These are phyloP conservation scores for Pseudopodoces humilis DNA, from an alignment of 2,113 vertebrate genomes.

Conservation along the genomic window DNA sequence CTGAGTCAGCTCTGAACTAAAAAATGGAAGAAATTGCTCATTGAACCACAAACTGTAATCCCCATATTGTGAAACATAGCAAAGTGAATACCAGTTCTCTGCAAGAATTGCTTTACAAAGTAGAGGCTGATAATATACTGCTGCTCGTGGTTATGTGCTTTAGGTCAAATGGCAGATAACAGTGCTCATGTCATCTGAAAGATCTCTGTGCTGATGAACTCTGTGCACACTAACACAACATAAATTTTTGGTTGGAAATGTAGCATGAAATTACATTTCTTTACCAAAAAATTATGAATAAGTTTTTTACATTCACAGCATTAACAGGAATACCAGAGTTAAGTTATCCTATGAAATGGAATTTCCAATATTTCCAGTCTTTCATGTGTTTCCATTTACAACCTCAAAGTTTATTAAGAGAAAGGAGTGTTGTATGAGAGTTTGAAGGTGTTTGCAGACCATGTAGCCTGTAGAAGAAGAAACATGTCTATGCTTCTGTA, in stretches of 20 bases:
- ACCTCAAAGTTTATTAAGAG: neutral
- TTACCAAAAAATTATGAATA: neutral
- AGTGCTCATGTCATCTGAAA: neutral
- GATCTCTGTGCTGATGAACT: neutral
- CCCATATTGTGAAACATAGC: neutral
- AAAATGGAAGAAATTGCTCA: neutral
- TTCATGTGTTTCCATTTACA: neutral
- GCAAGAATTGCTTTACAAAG: accelerated
- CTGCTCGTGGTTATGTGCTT: neutral
- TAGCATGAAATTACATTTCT: neutral
- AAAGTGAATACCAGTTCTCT: neutral
- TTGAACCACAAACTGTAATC: neutral
- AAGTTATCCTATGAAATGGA: neutral
- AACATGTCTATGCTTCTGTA: neutral
- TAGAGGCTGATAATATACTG: neutral
- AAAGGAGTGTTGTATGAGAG: neutral
- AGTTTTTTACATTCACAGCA: neutral
- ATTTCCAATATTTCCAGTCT: neutral
- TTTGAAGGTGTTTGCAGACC: neutral
- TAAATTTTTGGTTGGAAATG: neutral
- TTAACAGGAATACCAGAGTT: neutral
- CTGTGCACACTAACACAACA: neutral
- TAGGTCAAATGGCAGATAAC: neutral
- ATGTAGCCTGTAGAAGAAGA: neutral
- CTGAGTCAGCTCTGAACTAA: neutral